These are phyloP conservation scores for Neostethus bicornis DNA, from an alignment of 2,797 vertebrate genomes.

Conservation along the genomic window DNA sequence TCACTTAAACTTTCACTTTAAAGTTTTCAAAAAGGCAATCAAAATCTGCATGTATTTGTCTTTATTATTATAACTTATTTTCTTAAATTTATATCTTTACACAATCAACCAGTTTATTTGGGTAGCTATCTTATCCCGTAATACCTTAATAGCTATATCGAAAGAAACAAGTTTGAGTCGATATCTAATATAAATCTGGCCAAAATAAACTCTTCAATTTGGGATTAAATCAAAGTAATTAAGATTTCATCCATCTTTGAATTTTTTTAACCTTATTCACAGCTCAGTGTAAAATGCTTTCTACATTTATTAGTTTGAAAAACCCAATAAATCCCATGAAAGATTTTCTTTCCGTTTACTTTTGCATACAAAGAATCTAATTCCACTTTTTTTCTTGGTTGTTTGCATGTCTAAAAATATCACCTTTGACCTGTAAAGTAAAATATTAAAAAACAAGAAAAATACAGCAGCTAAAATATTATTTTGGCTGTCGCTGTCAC, in stretches of 20 bases:
- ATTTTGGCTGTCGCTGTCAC: slow-evolving; percentile 41
- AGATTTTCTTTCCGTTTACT: slow-evolving; percentile 9
- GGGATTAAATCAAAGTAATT: slow-evolving; percentile 22
- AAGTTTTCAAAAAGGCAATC: slow-evolving; percentile 28
- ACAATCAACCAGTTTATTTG: slow-evolving; percentile 19
- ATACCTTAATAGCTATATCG: too few relatives aligned
- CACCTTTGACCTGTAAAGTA: slow-evolving; percentile 22
- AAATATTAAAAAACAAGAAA: slow-evolving; percentile 48
- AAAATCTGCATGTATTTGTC: slow-evolving; percentile 22
- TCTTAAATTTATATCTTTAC: slow-evolving; percentile 19
- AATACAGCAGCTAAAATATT: slow-evolving; percentile 46
- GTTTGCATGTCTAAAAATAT: slow-evolving; percentile 32
- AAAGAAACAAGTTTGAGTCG: too few relatives aligned
- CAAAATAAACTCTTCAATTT: slow-evolving; percentile 6
- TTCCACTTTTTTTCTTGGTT: slow-evolving; percentile 37
- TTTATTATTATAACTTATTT: slow-evolving; percentile 19
- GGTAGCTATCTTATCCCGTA: slow-evolving; percentile 18
- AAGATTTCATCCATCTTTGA: slow-evolving; percentile 12
- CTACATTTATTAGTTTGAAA: slow-evolving; percentile 14
- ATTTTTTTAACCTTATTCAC: neutral
- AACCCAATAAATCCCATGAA: slow-evolving; percentile 17
- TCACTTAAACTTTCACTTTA: too few relatives aligned
- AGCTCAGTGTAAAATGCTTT: neutral
- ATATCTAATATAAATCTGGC: neutral
- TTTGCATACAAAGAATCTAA: slow-evolving; percentile 18